A percentile compares a stretch with the other conserved stretches of the same genome.
Evolutionary conservation across 2,113 vertebrate genomes (phyloP).

Genomic region (Melospiza georgiana): DNA sequence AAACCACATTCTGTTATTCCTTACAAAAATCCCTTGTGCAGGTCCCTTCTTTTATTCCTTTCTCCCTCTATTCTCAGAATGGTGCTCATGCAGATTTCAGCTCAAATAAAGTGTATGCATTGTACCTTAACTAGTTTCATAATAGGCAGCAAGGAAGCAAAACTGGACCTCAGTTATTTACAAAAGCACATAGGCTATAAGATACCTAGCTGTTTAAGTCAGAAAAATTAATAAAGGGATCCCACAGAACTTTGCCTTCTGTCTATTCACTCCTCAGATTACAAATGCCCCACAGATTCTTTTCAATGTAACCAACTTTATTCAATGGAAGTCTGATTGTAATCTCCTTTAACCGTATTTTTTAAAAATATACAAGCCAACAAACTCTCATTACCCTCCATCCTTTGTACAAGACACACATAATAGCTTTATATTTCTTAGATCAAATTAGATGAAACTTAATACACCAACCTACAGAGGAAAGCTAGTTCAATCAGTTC

Average conservation of each 20-base stretch:
- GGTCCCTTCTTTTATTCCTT: not conserved
- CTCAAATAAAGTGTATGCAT: not conserved
- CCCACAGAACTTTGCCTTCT: not conserved
- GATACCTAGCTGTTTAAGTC: not conserved
- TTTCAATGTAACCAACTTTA: not conserved
- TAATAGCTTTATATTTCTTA: not conserved
- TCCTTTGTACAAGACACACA: not conserved
- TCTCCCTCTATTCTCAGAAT: not conserved
- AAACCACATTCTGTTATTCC: not conserved
- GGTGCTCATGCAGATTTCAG: not conserved
- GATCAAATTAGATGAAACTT: not conserved
- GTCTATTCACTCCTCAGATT: not conserved
- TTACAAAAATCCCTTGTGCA: not conserved
- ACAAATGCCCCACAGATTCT: not conserved
- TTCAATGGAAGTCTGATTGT: not conserved
- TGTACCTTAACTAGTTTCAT: rapidly evolving
- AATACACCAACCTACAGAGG: not conserved
- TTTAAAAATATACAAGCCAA: not conserved
- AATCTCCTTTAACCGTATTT: not conserved
- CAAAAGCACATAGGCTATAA: not conserved
- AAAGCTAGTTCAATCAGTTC: not conserved
- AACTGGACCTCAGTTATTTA: not conserved
- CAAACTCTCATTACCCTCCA: not conserved
- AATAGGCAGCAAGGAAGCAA: not conserved
- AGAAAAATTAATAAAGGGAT: not conserved